These are phyloP conservation scores for Drosophila robusta DNA, from an alignment of 2,888 invertebrate genomes.

Conservation along the genomic window DNA sequence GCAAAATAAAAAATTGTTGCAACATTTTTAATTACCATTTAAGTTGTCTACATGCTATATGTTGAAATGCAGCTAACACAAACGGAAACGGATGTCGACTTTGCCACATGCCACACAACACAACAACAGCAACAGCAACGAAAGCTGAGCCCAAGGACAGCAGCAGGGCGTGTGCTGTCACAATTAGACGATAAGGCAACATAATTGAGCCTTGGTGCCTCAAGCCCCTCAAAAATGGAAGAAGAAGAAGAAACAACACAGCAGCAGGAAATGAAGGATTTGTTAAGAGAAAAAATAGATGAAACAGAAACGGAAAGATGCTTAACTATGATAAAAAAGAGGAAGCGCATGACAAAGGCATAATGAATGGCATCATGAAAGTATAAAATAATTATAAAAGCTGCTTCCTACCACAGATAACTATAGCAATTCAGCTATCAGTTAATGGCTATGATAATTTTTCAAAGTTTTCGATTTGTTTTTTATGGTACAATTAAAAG, in stretches of 20 bases:
- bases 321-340: constrained; percentile 6
- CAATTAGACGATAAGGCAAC: constrained; percentile 69
- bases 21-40: constrained; percentile 54
- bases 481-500: no score
- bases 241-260: constrained; percentile 4
- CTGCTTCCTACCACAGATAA: not conserved
- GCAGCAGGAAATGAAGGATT: constrained; percentile 59
- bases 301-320: constrained; percentile 4
- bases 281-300: constrained; percentile 10
- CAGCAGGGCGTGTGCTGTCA: constrained; percentile 47
- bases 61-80: constrained; percentile 33
- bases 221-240: constrained; percentile 3
- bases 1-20: constrained; percentile 8
- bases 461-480: not conserved
- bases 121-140: not conserved
- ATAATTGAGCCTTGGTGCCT: constrained; percentile 56
- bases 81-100: constrained; percentile 71
- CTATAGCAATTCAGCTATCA: not conserved
- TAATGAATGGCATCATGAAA: constrained; percentile 5
- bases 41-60: constrained; percentile 43
- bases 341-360: constrained; percentile 9
- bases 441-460: not conserved
- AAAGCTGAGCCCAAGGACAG: constrained; percentile 34
- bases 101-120: constrained; percentile 39
- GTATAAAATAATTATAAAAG: not conserved